Evolutionary conservation across 2,888 invertebrate species (phyloP).

Genomic region (Dendrolimus pini): DNA sequence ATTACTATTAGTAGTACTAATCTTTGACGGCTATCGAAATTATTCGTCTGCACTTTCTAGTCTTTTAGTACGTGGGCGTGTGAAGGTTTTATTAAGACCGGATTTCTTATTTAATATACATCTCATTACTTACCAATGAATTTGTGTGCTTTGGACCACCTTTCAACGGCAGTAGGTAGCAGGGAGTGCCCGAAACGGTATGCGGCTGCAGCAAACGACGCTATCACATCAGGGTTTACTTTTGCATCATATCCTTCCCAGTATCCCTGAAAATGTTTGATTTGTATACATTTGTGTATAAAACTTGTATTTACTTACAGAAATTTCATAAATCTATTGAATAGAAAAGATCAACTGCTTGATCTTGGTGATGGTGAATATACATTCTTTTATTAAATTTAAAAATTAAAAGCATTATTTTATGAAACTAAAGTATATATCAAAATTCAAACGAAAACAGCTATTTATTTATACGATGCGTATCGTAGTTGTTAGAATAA

Average conservation of each 20-base stretch:
- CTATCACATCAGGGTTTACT: slow-evolving; percentile 92
- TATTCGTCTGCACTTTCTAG: neutral
- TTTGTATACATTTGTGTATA: no score
- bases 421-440: no score
- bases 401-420: no score
- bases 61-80: neutral
- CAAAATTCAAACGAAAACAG: no score
- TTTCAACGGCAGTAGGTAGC: slow-evolving; percentile 91
- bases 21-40: neutral
- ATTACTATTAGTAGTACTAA: no score
- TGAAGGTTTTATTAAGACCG: neutral
- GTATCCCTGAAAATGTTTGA: slow-evolving; percentile 75
- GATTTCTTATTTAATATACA: neutral
- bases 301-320: no score
- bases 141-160: slow-evolving; percentile 97
- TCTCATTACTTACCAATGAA: slow-evolving; percentile 82
- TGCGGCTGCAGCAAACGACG: slow-evolving; percentile 93
- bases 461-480: no score
- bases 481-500: no score
- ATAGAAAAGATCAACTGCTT: no score
- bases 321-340: no score
- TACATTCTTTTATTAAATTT: no score
- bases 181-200: slow-evolving; percentile 95
- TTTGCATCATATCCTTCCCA: slow-evolving; percentile 90
- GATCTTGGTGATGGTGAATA: no score